Percentiles rank a stretch among this genome's conserved stretches.
Evolutionary conservation across 2,797 vertebrate species (phyloP).

Genomic region (Pangasius mekongensis): DNA sequence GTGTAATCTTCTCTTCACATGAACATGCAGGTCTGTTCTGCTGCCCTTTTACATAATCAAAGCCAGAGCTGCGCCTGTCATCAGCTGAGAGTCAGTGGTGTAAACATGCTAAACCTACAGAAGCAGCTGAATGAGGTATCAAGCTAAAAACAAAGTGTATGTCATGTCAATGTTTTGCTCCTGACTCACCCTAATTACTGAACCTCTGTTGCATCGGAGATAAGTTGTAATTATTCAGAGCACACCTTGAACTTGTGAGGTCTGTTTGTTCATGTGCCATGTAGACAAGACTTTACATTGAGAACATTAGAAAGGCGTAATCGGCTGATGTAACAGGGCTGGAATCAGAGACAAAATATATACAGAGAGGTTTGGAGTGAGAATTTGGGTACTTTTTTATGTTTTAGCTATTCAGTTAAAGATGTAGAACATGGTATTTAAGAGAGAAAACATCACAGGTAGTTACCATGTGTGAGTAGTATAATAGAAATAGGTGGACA

Average conservation of each 20-base stretch:
- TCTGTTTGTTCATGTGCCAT: conserved; percentile 21
- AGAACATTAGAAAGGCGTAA: background rate
- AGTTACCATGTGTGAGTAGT: background rate
- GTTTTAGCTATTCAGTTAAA: background rate
- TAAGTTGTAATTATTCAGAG: conserved; percentile 10
- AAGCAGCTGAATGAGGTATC: background rate
- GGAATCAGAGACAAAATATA: background rate
- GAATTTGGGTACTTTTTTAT: background rate
- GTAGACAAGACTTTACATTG: conserved; percentile 21
- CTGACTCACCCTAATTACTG: background rate
- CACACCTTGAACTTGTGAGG: conserved; percentile 6
- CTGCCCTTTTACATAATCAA: background rate
- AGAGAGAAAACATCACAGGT: background rate
- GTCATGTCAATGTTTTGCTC: background rate
- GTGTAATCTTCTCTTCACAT: background rate
- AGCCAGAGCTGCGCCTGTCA: background rate
- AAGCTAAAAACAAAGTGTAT: background rate
- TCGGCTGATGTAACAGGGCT: conserved; percentile 4
- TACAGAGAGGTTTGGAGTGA: background rate
- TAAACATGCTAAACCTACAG: background rate
- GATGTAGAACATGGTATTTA: background rate
- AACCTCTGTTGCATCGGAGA: conserved; percentile 14
- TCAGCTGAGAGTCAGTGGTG: background rate
- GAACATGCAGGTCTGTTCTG: background rate
- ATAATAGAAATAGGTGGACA: background rate